Conservation (phyloP, 2,113 vertebrate genomes). For the Mesembrinibis cayennensis region DNA sequence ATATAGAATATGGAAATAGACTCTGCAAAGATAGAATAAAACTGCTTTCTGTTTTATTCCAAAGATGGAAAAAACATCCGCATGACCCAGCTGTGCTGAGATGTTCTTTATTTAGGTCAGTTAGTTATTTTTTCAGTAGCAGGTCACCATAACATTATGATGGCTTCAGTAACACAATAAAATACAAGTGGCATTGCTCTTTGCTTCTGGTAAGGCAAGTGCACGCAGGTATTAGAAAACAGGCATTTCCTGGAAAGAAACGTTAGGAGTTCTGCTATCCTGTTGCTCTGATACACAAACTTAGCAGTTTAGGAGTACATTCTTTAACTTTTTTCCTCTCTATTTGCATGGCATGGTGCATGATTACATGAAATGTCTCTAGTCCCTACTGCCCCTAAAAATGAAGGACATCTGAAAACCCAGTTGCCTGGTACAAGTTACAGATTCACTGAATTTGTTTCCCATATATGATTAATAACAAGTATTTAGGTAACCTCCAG, state of each 20-base stretch:
- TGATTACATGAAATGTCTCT: neutral
- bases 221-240: neutral
- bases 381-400: neutral
- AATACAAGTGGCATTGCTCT: neutral
- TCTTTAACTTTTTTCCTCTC: neutral
- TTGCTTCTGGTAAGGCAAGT: neutral
- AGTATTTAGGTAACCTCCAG: neutral
- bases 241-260: neutral
- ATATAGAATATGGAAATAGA: neutral
- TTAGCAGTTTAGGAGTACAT: neutral
- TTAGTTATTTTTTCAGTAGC: neutral
- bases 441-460: neutral
- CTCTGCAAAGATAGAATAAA: neutral
- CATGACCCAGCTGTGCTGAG: neutral
- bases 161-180: neutral
- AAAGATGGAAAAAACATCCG: neutral
- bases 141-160: neutral
- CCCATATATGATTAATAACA: neutral
- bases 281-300: neutral
- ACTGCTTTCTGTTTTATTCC: neutral
- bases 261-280: neutral
- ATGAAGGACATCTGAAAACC: neutral
- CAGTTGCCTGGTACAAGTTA: neutral
- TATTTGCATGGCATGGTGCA: neutral
- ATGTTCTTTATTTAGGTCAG: neutral